Conservation (phyloP, 2,888 invertebrate species). For the Spodoptera picta region DNA sequence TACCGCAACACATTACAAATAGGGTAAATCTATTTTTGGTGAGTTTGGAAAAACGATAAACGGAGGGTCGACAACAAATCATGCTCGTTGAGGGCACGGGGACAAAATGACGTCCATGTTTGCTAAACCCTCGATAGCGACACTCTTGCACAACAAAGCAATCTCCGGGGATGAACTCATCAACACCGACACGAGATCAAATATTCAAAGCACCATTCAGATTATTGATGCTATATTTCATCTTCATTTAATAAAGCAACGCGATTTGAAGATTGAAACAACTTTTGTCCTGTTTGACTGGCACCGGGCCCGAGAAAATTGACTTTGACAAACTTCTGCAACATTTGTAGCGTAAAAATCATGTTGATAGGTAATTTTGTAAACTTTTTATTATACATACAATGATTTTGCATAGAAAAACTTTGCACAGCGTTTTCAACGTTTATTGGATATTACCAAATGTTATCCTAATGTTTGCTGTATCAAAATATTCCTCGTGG, state of each 20-base stretch:
- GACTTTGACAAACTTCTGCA: conserved; percentile 41
- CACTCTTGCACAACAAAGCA: conserved; percentile 66
- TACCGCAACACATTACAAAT: conserved; percentile 37
- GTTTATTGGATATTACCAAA: conserved; percentile 8
- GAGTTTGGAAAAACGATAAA: conserved; percentile 43
- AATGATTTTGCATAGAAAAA: conserved; percentile 25
- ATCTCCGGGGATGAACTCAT: conserved; percentile 64
- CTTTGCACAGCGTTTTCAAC: conserved; percentile 31
- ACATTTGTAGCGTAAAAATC: conserved; percentile 43
- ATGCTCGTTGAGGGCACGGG: conserved; percentile 63
- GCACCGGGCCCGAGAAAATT: conserved; percentile 44
- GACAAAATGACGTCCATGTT: conserved; percentile 67
- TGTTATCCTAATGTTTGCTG: conserved; percentile 2
- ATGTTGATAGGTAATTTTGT: conserved; percentile 40
- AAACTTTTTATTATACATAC: conserved; percentile 40
- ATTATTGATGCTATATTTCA: conserved; percentile 63
- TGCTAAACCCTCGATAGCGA: conserved; percentile 63
- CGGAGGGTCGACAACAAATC: conserved; percentile 70
- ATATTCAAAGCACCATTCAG: conserved; percentile 65
- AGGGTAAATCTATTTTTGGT: conserved; percentile 36
- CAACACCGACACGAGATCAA: conserved; percentile 68
- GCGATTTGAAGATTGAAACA: conserved; percentile 31
- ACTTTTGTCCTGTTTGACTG: conserved; percentile 40
- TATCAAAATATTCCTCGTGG: not conserved
- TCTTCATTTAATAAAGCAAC: conserved; percentile 56